Evolutionary conservation across 2,113 vertebrate genomes (phyloP), one percentile per base, ranked within the genome.

Genomic region (Phoenicopterus ruber): DNA sequence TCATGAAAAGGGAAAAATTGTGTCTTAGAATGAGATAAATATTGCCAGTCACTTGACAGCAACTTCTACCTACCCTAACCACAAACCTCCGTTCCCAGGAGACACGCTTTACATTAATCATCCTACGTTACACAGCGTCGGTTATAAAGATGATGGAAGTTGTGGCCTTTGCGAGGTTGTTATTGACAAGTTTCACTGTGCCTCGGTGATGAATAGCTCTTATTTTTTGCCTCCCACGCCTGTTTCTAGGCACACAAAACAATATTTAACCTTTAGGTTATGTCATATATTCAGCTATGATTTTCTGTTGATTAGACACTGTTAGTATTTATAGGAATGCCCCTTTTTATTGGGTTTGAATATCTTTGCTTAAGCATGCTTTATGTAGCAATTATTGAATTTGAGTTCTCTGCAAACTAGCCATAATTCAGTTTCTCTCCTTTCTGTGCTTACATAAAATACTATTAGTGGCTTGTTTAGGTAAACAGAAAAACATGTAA

Each of bases 401-500:
- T 61, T 84, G 20, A 81, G 42, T 40, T 91, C 32, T 90, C 42
- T 73, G 78, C 62, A 85, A 90, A 59, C 17, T 42, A 46, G 18
- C 32, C 34, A 55, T 86, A 94, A 96, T 90, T 95, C 59, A 73
- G 16, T 34, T 93, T 85, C 73, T 90, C 62, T 90, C 47, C 55
- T 86, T 79, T 87, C 29, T 77, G n/a, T 74, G 32, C 40, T 92
- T 82, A 89, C 34, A 62, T 55, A 66, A 91, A 93, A 82, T 82
- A 88, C 20, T 70, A 63, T 71, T 59, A 90, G 47, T 4, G 7
- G 57, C 82, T 85, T 88, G n/a, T 86, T 88, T 55, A 91, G 16
- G 59, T 91, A 96, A 97, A 95, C 42, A 96, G 61, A 90, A 93
- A 93, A 83, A 66, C 73, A 61, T 63, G 50, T 40, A 94, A 94